Evolutionary conservation across 2,113 vertebrate species (phyloP).

Genomic region (Callithrix jacchus): DNA sequence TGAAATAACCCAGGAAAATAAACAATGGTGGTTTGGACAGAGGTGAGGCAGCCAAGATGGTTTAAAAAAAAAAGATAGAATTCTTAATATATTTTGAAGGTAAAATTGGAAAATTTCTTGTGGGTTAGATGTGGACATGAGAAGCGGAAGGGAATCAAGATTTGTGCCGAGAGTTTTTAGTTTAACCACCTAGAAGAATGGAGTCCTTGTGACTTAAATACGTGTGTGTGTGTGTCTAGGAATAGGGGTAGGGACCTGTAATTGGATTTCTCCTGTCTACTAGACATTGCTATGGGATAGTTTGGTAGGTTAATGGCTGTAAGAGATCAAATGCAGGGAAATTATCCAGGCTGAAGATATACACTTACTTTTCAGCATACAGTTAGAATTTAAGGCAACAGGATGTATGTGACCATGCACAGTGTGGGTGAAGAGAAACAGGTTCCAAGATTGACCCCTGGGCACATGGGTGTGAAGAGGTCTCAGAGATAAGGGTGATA

Average conservation of each 20-base stretch:
- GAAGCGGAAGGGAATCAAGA: neutral
- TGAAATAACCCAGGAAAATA: neutral
- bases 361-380: neutral
- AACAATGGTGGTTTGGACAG: neutral
- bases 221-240: neutral
- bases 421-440: neutral
- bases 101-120: neutral
- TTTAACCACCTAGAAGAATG: neutral
- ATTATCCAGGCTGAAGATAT: neutral
- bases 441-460: neutral
- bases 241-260: neutral
- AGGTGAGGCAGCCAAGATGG: neutral
- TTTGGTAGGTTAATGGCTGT: neutral
- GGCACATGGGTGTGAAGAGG: neutral
- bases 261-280: neutral
- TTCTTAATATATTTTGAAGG: neutral
- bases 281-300: neutral
- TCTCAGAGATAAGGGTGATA: neutral
- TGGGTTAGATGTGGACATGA: neutral
- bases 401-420: neutral
- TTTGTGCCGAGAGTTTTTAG: neutral
- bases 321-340: neutral
- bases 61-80: neutral
- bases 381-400: neutral
- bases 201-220: neutral